Base-by-base conservation (phyloP, 2,797 vertebrate species). In the Microhierax caerulescens region DNA sequence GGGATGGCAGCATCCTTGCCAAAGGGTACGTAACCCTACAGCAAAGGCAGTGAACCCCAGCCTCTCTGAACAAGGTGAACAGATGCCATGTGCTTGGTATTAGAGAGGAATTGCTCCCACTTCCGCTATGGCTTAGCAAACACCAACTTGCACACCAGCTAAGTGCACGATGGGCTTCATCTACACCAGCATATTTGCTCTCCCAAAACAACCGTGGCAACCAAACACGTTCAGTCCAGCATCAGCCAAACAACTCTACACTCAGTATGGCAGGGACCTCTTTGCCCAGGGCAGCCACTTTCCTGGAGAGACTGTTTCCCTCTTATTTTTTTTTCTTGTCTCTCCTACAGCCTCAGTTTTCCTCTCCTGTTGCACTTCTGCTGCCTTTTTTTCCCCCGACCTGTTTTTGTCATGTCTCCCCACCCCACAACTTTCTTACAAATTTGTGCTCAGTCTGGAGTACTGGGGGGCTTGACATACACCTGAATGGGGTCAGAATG, bases 181-280 rank as follows among this genome's bases (percentile, higher is more conserved):
- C 54, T 37, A 50, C 54, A 36, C 53, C 28, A 20, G 11, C 19
- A 5, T 7, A 24, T 9, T 6, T 30, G 10, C 34, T n/a, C 59
- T 88, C 47, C 25, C 53, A 23, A 45, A 72, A 65, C 51, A 57
- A 5, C 48, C 4, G 6, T 9, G 5, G 32, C 37, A 60, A 28
- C 12, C 22, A 30, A 37, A 32, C 37, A 3, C 0, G 1, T 37
- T 59, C 54, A 57, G 45, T 10, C 21, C 2, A 2, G 50, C 3
- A 0, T 11, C 30, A 73, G 28, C 24, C 41, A 39, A 19, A 47
- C 34, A 45, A 16, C 39, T 60, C 61, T 10, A 9, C 5, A 0
- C 19, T 50, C 45, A n/a, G 30, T 27, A 32, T 2, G 8, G 54
- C 1, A 3, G 27, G 20, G n/a, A 70, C 18, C 19, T 63, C 48